Evolutionary conservation across 1,140 invertebrate species (phyloP), one percentile per base, ranked within the genome.

Genomic region (Semibalanus balanoides): DNA sequence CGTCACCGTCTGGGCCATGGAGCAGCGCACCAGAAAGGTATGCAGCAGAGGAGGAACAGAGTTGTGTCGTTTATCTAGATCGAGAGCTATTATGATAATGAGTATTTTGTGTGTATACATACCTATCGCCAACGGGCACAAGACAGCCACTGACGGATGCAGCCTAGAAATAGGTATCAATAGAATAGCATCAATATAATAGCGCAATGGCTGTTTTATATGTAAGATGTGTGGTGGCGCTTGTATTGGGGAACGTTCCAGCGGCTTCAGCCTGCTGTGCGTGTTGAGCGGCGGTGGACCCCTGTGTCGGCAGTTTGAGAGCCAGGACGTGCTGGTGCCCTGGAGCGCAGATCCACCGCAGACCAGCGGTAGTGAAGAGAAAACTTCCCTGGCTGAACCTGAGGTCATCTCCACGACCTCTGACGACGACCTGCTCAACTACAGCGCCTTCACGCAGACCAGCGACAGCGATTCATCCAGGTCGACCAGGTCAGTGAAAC

Each of bases 1-100:
- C 78, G 93, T 98, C 77, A 95, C 93, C 27, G 95, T 97, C 0
- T 98, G 96, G 96, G 93, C 96, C 25, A 94, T 97, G 91, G 96
- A 98, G 84, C 95, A 98, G 81, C 89, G 90, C 75, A 92, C 95
- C 81, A 85, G 93, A 79, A 93, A 92, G 85, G 90, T 91, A 72
- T 5, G 9, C 51, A 25, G 3, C 11, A 1, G 7, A 64, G 35
- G 35, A 7, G 35, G 35, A 40, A 40, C 5, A 5, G 35, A 5
- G 17, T 40, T 17, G 35, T 40, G 35, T 40, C 25, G 40, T 74
- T 31, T 75, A 64, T 30, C 72, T n/a, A n/a, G n/a, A n/a, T n/a
- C n/a, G n/a, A n/a, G n/a, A n/a, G n/a, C n/a, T n/a, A n/a, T n/a
- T n/a, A n/a, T n/a, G n/a, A n/a, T n/a, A n/a, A n/a, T n/a, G n/a